Percentiles rank a stretch among this genome's conserved stretches.
Conservation (phyloP, 2,888 invertebrate genomes). For the Endomychus coccineus region DNA sequence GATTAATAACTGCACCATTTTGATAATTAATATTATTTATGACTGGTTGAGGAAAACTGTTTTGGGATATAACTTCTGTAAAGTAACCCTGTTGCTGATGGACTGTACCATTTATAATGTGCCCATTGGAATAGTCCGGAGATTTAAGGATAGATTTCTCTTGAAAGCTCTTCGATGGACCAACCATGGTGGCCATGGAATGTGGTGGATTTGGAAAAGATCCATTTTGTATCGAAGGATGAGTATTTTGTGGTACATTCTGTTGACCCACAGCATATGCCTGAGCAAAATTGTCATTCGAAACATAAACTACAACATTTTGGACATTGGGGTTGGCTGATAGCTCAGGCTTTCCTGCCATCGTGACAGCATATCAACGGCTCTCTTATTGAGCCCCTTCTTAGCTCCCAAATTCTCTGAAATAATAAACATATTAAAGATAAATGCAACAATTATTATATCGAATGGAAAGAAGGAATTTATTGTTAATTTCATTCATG, state of each 20-base stretch:
- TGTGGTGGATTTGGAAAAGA: constrained; percentile 31
- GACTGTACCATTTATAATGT: constrained; percentile 12
- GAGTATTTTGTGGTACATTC: constrained; percentile 37
- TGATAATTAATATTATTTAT: constrained; percentile 34
- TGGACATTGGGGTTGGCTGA: constrained; percentile 49
- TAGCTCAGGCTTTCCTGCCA: constrained; percentile 74
- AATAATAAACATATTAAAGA: constrained; percentile 23
- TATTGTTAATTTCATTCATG: no score
- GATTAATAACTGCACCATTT: constrained; percentile 27
- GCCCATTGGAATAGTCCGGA: constrained; percentile 13
- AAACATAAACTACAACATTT: constrained; percentile 53
- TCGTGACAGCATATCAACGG: constrained; percentile 69
- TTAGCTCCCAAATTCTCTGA: constrained; percentile 39
- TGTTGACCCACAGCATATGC: constrained; percentile 47
- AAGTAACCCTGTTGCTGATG: constrained; percentile 25
- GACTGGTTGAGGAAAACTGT: constrained; percentile 34
- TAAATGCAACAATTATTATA: not conserved
- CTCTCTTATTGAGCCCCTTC: constrained; percentile 46
- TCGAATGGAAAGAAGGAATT: not conserved
- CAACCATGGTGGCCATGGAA: constrained; percentile 37
- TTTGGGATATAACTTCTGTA: constrained; percentile 37
- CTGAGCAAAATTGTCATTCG: constrained; percentile 50
- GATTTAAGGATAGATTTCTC: constrained; percentile 21
- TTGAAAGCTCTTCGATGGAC: constrained; percentile 28
- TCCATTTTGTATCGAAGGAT: constrained; percentile 32